These are phyloP conservation scores for Channallabes apus DNA, from an alignment of 2,797 vertebrate species.

Conservation along the genomic window DNA sequence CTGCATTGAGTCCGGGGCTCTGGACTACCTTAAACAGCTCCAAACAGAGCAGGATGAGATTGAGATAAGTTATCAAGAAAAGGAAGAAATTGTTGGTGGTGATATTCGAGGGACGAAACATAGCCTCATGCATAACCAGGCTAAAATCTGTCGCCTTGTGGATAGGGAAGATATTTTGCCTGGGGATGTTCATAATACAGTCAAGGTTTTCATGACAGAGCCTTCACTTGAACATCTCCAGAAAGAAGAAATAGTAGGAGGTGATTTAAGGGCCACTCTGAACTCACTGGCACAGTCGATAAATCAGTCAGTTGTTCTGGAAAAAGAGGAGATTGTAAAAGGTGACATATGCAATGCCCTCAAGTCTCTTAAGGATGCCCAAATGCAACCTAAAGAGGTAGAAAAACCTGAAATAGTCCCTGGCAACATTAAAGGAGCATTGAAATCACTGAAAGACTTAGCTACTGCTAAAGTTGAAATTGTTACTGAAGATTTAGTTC, in stretches of 20 bases:
- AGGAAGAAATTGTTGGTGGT: slow-evolving; percentile 80
- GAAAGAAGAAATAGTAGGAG: slow-evolving; percentile 84
- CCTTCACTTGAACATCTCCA: slow-evolving; percentile 69
- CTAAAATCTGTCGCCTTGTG: slow-evolving; percentile 79
- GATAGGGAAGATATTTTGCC: slow-evolving; percentile 82
- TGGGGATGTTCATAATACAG: slow-evolving; percentile 82
- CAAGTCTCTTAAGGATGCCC: slow-evolving; percentile 79
- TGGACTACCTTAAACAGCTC: slow-evolving; percentile 85
- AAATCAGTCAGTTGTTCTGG: slow-evolving; percentile 76
- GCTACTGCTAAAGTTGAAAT: slow-evolving; percentile 74
- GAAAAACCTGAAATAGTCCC: slow-evolving; percentile 80
- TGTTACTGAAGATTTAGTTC: slow-evolving; percentile 79
- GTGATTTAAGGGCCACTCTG: slow-evolving; percentile 82
- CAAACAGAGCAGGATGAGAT: slow-evolving; percentile 74
- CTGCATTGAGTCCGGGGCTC: slow-evolving; percentile 89
- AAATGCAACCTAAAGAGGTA: slow-evolving; percentile 71
- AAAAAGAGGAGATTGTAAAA: slow-evolving; percentile 85
- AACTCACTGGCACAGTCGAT: slow-evolving; percentile 80
- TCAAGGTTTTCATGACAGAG: slow-evolving; percentile 84
- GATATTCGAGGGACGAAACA: slow-evolving; percentile 83
- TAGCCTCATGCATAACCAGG: slow-evolving; percentile 75
- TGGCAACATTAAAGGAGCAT: slow-evolving; percentile 81
- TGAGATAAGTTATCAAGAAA: slow-evolving; percentile 57
- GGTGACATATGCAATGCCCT: slow-evolving; percentile 79
- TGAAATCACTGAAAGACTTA: slow-evolving; percentile 84